Evolutionary conservation across 1,140 invertebrate species (phyloP).

Genomic region (Microplitis demolitor): DNA sequence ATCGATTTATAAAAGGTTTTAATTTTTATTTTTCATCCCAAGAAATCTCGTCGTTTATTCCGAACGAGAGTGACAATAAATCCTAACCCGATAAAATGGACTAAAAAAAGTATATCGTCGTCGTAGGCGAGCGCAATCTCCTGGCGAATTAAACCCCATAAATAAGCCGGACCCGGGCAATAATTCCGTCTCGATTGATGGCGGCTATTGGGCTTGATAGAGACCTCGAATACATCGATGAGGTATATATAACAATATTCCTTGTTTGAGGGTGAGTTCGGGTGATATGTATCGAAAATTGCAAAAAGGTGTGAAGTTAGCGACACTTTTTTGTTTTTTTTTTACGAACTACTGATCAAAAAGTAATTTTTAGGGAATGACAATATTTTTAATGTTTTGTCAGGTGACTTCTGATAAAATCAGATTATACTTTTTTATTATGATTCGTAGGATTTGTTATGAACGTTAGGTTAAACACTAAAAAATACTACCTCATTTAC

Average conservation of each 20-base stretch:
- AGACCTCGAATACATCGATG: not conserved
- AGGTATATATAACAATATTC: not conserved
- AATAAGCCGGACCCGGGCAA: conserved; percentile 56
- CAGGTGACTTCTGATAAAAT: not conserved
- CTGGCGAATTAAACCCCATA: conserved; percentile 56
- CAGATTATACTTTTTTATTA: not conserved
- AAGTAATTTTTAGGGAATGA: not conserved
- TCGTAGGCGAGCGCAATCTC: conserved; percentile 39
- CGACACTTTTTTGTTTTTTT: not conserved
- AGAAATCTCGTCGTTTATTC: too few species aligned
- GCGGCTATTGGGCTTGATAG: not conserved
- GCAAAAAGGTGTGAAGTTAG: not conserved
- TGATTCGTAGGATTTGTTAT: not conserved
- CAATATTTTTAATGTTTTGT: too few species aligned
- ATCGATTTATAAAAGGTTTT: too few species aligned
- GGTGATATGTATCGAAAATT: not conserved
- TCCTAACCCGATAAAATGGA: conserved; percentile 36
- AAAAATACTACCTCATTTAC: too few species aligned
- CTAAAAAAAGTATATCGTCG: conserved; percentile 14
- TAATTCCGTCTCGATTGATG: conserved; percentile 53
- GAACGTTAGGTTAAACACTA: too few species aligned
- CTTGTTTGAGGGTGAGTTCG: not conserved
- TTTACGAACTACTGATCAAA: not conserved
- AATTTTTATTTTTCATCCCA: too few species aligned
- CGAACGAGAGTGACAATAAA: too few species aligned